These are phyloP conservation scores for Nycticryphes semicollaris DNA, from an alignment of 2,113 vertebrate species.

Conservation along the genomic window DNA sequence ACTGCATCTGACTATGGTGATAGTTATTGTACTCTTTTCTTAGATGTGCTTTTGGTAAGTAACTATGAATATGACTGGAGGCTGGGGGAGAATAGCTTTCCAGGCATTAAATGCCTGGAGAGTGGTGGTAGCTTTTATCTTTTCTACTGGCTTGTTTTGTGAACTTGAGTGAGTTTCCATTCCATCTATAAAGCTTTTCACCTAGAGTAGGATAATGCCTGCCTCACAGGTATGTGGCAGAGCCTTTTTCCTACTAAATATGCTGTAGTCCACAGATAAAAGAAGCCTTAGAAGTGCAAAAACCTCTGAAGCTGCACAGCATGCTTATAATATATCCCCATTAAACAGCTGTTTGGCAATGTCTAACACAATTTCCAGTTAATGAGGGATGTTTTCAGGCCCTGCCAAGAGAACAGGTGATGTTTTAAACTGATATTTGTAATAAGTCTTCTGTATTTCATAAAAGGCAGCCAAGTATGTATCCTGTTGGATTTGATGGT, in stretches of 20 bases:
- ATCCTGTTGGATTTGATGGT: not conserved
- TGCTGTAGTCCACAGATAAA: constrained; percentile 25
- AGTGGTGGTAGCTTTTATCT: not conserved
- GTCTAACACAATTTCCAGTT: constrained; percentile 12
- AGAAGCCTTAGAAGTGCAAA: constrained; percentile 44
- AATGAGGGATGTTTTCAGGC: not conserved
- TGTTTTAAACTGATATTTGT: constrained; percentile 13
- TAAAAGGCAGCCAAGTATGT: not conserved
- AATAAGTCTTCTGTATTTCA: not conserved
- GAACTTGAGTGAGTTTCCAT: not conserved
- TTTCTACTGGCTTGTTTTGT: not conserved
- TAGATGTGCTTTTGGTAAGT: not conserved
- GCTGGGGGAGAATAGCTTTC: not conserved
- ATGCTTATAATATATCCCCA: not conserved
- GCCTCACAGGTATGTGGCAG: not conserved
- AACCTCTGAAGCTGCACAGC: constrained; percentile 22
- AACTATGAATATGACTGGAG: not conserved
- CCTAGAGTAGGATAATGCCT: not conserved
- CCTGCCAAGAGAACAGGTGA: not conserved
- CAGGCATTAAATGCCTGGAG: not conserved
- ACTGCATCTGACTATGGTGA: not conserved
- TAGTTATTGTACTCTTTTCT: not conserved
- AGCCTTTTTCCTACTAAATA: constrained; percentile 3
- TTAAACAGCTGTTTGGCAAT: constrained; percentile 57
- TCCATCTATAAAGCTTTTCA: constrained; percentile 4